Evolutionary conservation across 2,797 vertebrate species (phyloP).

Genomic region (Onychomys leucogaster): DNA sequence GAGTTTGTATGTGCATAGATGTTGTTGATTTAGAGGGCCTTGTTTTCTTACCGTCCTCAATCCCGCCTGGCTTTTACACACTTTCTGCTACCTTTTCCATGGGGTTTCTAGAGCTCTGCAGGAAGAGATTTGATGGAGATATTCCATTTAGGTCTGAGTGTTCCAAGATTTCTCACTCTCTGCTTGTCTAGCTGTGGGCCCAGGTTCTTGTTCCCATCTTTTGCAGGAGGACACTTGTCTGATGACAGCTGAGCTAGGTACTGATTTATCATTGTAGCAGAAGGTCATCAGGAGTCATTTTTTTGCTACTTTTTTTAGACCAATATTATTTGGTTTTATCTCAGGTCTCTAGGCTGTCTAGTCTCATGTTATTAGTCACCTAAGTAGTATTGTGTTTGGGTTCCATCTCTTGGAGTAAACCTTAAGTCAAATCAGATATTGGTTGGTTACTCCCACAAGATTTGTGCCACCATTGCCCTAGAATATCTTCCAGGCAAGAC

Average conservation of each 20-base stretch:
- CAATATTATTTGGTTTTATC: no score
- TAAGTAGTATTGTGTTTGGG: not conserved
- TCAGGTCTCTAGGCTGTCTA: no score
- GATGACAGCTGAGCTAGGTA: not conserved
- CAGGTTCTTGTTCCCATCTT: not conserved
- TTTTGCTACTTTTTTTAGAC: not conserved
- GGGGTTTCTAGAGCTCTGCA: not conserved
- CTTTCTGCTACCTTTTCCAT: not conserved
- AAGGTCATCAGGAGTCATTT: not conserved
- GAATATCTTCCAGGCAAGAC: not conserved
- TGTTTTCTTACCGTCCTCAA: not conserved
- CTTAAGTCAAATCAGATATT: not conserved
- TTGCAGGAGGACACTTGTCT: not conserved
- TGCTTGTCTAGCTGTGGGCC: not conserved
- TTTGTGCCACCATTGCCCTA: not conserved
- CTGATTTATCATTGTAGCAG: not conserved
- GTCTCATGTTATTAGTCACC: not conserved
- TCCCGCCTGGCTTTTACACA: not conserved
- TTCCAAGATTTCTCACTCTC: not conserved
- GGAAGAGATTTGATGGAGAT: not conserved
- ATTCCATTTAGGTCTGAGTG: not conserved
- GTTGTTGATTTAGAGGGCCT: not conserved
- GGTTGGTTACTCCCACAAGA: not conserved
- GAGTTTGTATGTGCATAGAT: not conserved
- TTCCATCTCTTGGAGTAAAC: not conserved